A percentile compares a stretch with the other conserved stretches of the same genome.
phyloP scores from a whole-genome alignment of 2,113 vertebrate species.

The Junco hyemalis region DNA sequence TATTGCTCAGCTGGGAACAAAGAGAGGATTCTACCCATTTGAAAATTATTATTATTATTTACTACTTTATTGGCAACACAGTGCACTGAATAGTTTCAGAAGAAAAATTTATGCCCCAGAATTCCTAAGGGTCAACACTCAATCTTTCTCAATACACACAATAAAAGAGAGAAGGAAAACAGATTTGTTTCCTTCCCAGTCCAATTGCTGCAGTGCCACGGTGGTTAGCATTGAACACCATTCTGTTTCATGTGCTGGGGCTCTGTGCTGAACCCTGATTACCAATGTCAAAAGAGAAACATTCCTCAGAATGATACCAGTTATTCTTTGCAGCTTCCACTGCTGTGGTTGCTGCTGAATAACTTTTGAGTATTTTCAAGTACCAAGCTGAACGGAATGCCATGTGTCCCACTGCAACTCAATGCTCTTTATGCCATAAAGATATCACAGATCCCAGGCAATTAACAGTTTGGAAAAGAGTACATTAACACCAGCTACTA shows the following conservation, averaged over 20 bases:
- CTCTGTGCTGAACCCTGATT: constrained; percentile 1
- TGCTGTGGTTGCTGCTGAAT: background rate
- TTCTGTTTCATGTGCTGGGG: background rate
- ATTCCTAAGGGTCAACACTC: constrained; percentile 42
- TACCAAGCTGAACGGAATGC: background rate
- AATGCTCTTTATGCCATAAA: background rate
- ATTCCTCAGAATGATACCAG: background rate
- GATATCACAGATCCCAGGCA: background rate
- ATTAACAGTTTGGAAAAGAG: constrained; percentile 7
- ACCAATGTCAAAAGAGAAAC: background rate
- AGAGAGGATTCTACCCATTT: constrained; percentile 43
- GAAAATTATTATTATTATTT: constrained; percentile 66
- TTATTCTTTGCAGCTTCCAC: background rate
- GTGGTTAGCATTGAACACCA: background rate
- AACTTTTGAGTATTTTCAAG: background rate
- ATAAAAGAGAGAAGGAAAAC: constrained; percentile 35
- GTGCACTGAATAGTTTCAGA: constrained; percentile 11
- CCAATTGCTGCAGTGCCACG: background rate
- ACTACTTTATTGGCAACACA: constrained; percentile 44
- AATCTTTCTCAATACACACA: constrained; percentile 15
- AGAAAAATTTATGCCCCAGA: constrained; percentile 33
- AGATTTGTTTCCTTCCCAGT: constrained; percentile 14
- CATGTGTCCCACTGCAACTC: background rate
- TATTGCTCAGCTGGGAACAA: constrained; percentile 44
- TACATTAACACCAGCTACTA: background rate